Conservation (phyloP, 2,888 invertebrate genomes). For the Antheraea yamamai region DNA sequence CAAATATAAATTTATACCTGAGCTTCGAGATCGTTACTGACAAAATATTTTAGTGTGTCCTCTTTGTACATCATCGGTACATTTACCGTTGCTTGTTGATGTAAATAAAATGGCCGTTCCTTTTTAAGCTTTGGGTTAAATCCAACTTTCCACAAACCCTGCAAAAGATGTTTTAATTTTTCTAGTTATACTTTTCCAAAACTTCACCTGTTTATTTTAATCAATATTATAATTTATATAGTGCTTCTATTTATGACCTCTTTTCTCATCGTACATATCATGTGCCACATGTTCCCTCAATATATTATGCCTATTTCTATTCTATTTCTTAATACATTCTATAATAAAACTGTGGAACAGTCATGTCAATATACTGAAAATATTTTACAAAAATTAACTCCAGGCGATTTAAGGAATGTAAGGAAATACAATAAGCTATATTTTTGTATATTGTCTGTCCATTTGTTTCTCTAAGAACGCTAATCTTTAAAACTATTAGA, state of each 20-base stretch:
- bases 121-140: slow-evolving; percentile 83
- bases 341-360: too few relatives aligned
- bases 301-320: not conserved
- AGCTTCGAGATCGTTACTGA: slow-evolving; percentile 56
- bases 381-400: too few relatives aligned
- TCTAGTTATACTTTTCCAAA: not conserved
- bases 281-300: not conserved
- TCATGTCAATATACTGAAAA: too few relatives aligned
- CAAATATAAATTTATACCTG: slow-evolving; percentile 49
- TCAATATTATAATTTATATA: too few relatives aligned
- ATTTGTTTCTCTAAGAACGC: too few relatives aligned
- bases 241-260: not conserved
- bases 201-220: not conserved
- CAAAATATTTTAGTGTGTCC: slow-evolving; percentile 67
- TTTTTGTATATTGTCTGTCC: too few relatives aligned
- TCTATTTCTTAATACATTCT: too few relatives aligned
- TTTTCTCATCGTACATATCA: not conserved
- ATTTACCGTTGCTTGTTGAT: slow-evolving; percentile 75
- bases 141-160: slow-evolving; percentile 86
- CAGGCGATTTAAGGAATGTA: too few relatives aligned
- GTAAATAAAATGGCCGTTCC: slow-evolving; percentile 85
- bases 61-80: slow-evolving; percentile 89
- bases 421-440: too few relatives aligned
- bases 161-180: slow-evolving; percentile 10
- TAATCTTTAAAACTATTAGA: too few relatives aligned